Percentiles rank a stretch among this genome's conserved stretches.
Evolutionary conservation across 2,797 vertebrate species (phyloP).

Genomic region (Brachyrhaphis roseni): DNA sequence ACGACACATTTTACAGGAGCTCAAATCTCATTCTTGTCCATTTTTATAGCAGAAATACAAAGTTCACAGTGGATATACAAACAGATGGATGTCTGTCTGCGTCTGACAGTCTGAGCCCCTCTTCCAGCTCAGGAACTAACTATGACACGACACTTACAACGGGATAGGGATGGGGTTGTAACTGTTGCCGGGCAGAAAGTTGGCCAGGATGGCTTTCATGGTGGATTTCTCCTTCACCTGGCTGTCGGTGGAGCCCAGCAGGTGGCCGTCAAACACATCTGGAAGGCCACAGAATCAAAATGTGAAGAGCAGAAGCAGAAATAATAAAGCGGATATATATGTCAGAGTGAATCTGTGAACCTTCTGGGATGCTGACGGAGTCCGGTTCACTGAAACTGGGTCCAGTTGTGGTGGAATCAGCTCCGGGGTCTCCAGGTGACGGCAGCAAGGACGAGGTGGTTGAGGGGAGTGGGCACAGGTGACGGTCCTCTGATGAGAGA

Average conservation of each 20-base stretch:
- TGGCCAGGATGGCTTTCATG: conserved; percentile 99
- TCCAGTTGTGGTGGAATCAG: conserved; percentile 78
- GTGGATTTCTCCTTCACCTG: conserved; percentile 99
- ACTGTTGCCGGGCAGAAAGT: conserved; percentile 96
- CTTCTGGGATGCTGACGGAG: conserved; percentile 88
- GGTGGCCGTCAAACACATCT: conserved; percentile 97
- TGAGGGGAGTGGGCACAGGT: conserved; percentile 87
- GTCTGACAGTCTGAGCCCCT: neutral
- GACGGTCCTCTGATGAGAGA: conserved; percentile 88
- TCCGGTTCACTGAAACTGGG: conserved; percentile 86
- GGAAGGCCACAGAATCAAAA: conserved; percentile 6
- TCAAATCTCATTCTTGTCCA: neutral
- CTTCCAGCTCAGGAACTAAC: neutral
- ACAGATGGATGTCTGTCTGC: neutral
- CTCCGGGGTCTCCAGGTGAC: conserved; percentile 84
- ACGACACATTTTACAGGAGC: neutral
- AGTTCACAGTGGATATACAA: neutral
- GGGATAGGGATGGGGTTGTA: conserved; percentile 95
- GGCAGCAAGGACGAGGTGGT: conserved; percentile 85
- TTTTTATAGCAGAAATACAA: neutral
- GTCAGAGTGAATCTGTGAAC: conserved; percentile 63
- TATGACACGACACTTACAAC: conserved; percentile 85
- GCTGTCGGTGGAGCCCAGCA: conserved; percentile 92
- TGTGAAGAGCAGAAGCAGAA: neutral
- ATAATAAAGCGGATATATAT: neutral